phyloP scores from a whole-genome alignment of 2,888 invertebrate genomes.

The Dolomedes plantarius region DNA sequence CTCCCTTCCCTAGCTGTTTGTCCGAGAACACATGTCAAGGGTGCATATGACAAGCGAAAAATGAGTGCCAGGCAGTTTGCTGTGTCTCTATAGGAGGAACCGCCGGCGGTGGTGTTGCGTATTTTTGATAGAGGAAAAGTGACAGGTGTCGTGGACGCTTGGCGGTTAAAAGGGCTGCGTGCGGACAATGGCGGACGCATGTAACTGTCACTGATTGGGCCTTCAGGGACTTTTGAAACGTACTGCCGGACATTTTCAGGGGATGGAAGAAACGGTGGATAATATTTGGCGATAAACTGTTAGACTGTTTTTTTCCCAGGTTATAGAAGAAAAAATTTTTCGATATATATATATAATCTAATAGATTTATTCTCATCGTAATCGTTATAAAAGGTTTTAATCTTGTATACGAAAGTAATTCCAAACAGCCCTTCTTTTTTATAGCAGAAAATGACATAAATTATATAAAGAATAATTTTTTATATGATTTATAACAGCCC shows the following conservation, averaged over 20 bases:
- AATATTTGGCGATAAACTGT: too few species aligned
- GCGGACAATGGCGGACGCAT: conserved; percentile 64
- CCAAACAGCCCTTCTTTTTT: too few species aligned
- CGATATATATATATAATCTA: too few species aligned
- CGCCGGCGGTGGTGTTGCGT: conserved; percentile 42
- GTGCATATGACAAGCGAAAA: conserved; percentile 2
- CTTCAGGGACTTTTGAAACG: conserved; percentile 34
- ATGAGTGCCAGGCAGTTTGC: not conserved
- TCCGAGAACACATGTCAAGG: conserved; percentile 1
- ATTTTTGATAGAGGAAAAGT: conserved; percentile 55
- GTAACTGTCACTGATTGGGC: conserved; percentile 71
- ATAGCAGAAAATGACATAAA: too few species aligned
- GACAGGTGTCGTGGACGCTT: conserved; percentile 61
- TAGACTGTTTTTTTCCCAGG: too few species aligned
- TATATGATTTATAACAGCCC: too few species aligned
- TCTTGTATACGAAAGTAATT: too few species aligned
- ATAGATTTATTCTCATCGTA: too few species aligned
- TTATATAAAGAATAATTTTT: too few species aligned
- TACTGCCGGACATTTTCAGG: not conserved
- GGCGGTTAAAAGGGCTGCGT: conserved; percentile 64
- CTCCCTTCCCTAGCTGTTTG: too few species aligned
- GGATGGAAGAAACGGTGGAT: not conserved
- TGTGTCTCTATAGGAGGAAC: not conserved
- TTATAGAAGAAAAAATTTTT: too few species aligned
- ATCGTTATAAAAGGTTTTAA: too few species aligned